Evolutionary conservation across 2,797 vertebrate genomes (phyloP), one percentile per base, ranked within the genome.

Genomic region (Antennarius maculatus): DNA sequence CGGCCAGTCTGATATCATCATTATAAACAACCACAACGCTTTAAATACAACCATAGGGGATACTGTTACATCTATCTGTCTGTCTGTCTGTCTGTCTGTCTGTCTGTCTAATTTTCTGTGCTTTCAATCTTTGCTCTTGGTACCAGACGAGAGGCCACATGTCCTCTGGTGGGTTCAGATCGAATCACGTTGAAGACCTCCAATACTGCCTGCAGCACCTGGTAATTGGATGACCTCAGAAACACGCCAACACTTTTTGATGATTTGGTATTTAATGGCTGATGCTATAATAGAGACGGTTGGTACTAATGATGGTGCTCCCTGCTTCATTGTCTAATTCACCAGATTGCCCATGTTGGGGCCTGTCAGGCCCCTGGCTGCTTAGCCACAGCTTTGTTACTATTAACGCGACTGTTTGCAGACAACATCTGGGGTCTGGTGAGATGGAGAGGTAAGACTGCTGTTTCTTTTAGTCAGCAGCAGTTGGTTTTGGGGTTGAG

Each of bases 171-270:
- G 80, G 66, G 79, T 79, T 87, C 57, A 85, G 72, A 87, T 86
- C 77, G 86, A 87, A 89, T 83, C 82, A 85, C 41, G 67, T 59
- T 84, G 79, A 88, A 82, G 73, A 78, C 71, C 81, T 71, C 80
- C 69, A 77, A 70, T 66, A 60, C 69, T 67, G 85, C 88, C 80
- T 27, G 75, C 73, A 64, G 86, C 61, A 28, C 76, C 83, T 52
- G 4, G 66, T 87, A 87, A 88, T 89, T 87, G 82, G 81, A 76
- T 84, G 83, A 86, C 85, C 88, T 82, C 74, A 77, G 82, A 84
- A 85, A 77, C 68, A 69, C 81, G 80, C 60, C 79, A 66, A 47
- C 74, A 73, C 63, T 84, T 86, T 81, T 56, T 76, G 81, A 79
- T 63, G 64, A 71, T 83, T 78, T 77, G 69, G 79, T 87, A 61